Base-by-base conservation (phyloP, 92 coral and sea anemone genomes). In the Epizoanthus stellaris region DNA sequence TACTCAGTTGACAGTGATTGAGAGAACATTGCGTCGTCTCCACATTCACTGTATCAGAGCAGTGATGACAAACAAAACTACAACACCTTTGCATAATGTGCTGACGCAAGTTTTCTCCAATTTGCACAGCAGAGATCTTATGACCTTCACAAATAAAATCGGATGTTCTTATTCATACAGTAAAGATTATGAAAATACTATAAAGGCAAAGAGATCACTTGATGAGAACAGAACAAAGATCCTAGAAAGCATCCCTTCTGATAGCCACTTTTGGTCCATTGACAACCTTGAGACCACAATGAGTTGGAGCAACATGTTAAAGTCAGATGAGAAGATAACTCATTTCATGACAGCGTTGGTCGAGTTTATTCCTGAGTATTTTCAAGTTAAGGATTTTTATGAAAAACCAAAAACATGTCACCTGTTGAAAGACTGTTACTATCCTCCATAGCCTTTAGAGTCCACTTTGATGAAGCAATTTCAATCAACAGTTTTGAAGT, bases 301-400 rank as follows among this genome's bases (percentile, higher is more conserved):
- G 69, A 64, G 36, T 19, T 64, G 69, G 69, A 64, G 69, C 36
- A 64, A 64, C 13, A 64, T 64, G 69, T 12, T 64, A 23, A 64
- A 64, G 38, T 64, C 69, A 16, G 69, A 64, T 19, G 38, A 19
- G 13, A 64, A 64, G 13, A 16, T 64, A 5, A 64, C 11, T 14
- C 69, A 64, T 20, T 64, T 64, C 69, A 64, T 64, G 69, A 64
- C 69, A n/a, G 68, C 68, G 0, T 19, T 63, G 68, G 68, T 63
- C 3, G 68, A 63, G 30, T 63, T n/a, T 25, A 63, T 63, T 25
- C 68, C 68, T 7, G 30, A 63, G 9, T 63, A 0, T 13, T 63
- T n/a, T n/a, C 68, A 63, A 63, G 30, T 25, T 6, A 20, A 63
- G 14, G 68, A 63, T 63, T 63, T 63, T 16, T 63, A 7, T 63